These are phyloP conservation scores for Lagodon rhomboides DNA, from an alignment of 2,797 vertebrate genomes.

Conservation along the genomic window DNA sequence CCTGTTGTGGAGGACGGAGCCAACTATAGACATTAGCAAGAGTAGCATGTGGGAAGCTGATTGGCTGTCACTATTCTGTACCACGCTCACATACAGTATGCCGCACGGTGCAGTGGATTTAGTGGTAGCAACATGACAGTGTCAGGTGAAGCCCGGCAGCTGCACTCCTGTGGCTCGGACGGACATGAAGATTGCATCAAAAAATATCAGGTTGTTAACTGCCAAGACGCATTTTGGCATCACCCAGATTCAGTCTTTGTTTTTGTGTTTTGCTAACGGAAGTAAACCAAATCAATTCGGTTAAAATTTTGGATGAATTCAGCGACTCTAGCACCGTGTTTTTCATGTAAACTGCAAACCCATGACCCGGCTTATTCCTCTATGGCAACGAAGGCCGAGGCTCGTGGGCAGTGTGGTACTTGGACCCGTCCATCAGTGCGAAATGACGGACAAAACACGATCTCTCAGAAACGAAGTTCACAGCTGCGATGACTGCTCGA, in stretches of 20 bases:
- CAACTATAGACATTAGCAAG: neutral
- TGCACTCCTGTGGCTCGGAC: neutral
- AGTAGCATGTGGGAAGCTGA: neutral
- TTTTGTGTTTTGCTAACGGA: too few relatives aligned
- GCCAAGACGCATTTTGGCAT: too few relatives aligned
- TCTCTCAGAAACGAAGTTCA: neutral
- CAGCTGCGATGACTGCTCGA: too few relatives aligned
- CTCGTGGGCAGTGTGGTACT: neutral
- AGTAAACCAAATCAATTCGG: too few relatives aligned
- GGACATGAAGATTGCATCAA: neutral
- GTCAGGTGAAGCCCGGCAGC: neutral
- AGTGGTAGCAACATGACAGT: neutral
- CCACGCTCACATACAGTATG: neutral
- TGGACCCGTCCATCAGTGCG: neutral
- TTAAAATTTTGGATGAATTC: too few relatives aligned
- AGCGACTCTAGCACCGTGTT: neutral
- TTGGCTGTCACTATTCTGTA: neutral
- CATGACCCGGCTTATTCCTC: neutral
- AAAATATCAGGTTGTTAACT: neutral
- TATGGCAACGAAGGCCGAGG: neutral
- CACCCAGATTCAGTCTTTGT: too few relatives aligned
- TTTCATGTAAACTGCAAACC: neutral
- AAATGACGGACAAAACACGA: neutral
- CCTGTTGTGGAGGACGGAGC: neutral
- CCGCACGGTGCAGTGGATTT: neutral